Base-by-base conservation (phyloP, 2,888 invertebrate species). In the Auanema freiburgensis region DNA sequence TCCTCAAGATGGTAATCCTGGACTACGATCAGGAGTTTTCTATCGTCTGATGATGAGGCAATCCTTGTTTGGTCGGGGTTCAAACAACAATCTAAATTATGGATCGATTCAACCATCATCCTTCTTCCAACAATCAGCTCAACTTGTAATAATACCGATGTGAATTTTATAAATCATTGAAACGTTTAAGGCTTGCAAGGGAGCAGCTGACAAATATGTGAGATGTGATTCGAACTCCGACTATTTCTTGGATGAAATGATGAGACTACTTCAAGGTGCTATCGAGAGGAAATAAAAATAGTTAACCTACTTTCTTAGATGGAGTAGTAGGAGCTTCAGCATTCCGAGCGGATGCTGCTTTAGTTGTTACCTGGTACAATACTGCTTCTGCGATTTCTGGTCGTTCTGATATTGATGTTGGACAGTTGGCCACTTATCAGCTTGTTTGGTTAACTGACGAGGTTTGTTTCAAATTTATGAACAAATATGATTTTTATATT, bases 301-400 rank as follows among this genome's bases (percentile, higher is more conserved):
- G 16, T 46, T 46, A 3, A 18, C 16, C 6, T 57, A 44, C 14
- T 61, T 4, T 93, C 60, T 88, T 92, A 46, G 89, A 91, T 74
- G 93, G 93, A 10, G 92, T 95, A 23, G 91, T 84, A n/a, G 95
- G 96, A 0, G 90, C 93, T 0, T 91, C 92, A 44, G 90, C 90
- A 0, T 97, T 96, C 85, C 88, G 89, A 72, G 93, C 96, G 0
- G 92, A 93, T 83, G 93, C 93, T 83, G 92, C 90, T 2, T 87
- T 92, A 64, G 91, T 93, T 65, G 89, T 92, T 60, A 96, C 96
- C 0, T 97, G 96, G 97, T 82, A 79, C 66, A 81, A 82, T 67
- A 83, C 82, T 10, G 82, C 80, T 10, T 80, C 82, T 10, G 82
- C 82, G n/a, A 76, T 82, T 40, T 80, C 82, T 0, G 82, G 82